These are phyloP conservation scores for Eudemis profundana DNA, from an alignment of 2,888 invertebrate genomes.

Conservation along the genomic window DNA sequence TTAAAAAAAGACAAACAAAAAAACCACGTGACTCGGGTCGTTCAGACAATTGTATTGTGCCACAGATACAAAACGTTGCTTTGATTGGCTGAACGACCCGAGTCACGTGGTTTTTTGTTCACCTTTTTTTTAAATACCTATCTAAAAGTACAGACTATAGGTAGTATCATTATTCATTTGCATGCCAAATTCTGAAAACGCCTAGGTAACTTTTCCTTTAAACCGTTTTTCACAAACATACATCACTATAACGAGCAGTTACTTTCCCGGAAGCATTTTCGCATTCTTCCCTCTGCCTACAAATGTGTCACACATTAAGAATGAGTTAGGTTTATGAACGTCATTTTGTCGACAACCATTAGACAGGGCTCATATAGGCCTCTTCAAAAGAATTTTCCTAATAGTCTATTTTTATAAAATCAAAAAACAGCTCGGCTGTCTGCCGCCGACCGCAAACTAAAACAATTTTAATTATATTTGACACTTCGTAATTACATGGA, in stretches of 20 bases:
- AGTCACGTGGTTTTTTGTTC: too few relatives aligned
- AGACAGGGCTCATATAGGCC: constrained; percentile 30
- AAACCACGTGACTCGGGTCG: too few relatives aligned
- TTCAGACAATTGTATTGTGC: too few relatives aligned
- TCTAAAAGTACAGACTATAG: too few relatives aligned
- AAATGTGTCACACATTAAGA: constrained; percentile 43
- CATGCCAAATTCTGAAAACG: too few relatives aligned
- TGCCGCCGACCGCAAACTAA: constrained; percentile 61
- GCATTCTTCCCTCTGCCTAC: constrained; percentile 65
- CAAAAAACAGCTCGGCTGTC: constrained; percentile 56
- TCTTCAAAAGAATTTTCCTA: constrained; percentile 29
- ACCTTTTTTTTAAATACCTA: too few relatives aligned
- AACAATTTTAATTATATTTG: constrained; percentile 75
- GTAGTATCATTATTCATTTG: constrained; percentile 23
- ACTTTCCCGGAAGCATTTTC: constrained; percentile 68
- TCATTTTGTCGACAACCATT: constrained; percentile 41
- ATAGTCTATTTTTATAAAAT: constrained; percentile 33
- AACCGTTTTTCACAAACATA: constrained; percentile 68
- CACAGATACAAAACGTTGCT: too few relatives aligned
- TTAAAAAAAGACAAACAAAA: too few relatives aligned
- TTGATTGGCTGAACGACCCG: too few relatives aligned
- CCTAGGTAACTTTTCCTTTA: constrained; percentile 34
- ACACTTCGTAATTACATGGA: constrained; percentile 72
- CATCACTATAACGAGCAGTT: constrained; percentile 77
- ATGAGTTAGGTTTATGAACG: constrained; percentile 43